Evolutionary conservation across 2,888 invertebrate species (phyloP).

Genomic region (Linyphia triangularis): DNA sequence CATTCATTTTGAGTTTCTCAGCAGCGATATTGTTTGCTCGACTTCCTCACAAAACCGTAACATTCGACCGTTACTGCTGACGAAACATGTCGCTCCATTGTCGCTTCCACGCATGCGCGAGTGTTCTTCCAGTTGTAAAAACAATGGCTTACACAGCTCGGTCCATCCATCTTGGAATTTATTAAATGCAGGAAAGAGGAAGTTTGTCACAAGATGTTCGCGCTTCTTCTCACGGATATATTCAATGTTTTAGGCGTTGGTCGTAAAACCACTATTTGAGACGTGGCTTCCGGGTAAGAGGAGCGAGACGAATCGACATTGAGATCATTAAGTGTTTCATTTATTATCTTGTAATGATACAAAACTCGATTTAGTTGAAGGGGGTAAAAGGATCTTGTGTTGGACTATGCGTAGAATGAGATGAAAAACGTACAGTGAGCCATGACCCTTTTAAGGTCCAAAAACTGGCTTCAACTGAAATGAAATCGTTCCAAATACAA

Average conservation of each 20-base stretch:
- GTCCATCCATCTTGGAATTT: conserved; percentile 41
- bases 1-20: background rate
- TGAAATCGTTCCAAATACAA: too few relatives aligned
- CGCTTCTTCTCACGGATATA: conserved; percentile 8
- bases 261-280: conserved; percentile 30
- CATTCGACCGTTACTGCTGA: conserved; percentile 23
- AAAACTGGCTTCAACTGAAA: too few relatives aligned
- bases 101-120: conserved; percentile 47
- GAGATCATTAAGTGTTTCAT: conserved; percentile 47
- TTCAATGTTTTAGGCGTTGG: conserved; percentile 36
- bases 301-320: background rate
- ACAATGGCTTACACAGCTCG: conserved; percentile 41
- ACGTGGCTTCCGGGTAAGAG: conserved; percentile 20
- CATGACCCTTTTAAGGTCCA: too few relatives aligned
- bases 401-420: too few relatives aligned
- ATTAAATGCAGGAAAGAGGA: conserved; percentile 42
- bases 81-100: background rate
- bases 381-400: background rate
- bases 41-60: conserved; percentile 34
- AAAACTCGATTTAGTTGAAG: background rate
- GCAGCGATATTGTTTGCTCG: background rate
- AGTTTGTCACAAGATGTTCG: conserved; percentile 35
- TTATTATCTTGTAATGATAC: background rate
- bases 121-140: conserved; percentile 26
- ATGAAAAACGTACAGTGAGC: too few relatives aligned